phyloP scores from a whole-genome alignment of 2,888 invertebrate species.

The Dynastes hyllus region DNA sequence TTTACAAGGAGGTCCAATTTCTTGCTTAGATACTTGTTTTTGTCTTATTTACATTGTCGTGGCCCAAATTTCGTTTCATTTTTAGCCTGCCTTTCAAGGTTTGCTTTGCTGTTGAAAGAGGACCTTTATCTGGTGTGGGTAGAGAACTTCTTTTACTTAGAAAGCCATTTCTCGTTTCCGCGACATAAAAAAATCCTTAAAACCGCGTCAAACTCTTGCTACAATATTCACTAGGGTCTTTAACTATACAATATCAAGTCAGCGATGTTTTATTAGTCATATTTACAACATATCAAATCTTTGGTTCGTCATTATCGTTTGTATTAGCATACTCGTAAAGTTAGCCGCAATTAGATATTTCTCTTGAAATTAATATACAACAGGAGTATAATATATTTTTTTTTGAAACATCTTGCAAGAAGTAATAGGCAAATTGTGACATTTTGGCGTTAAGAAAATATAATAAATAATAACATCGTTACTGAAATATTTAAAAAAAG shows the following conservation, averaged over 20 bases:
- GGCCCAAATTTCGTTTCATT: no score
- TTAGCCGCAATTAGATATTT: no score
- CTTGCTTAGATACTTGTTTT: background rate
- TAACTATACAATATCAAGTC: background rate
- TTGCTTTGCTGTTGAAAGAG: background rate
- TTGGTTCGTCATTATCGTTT: background rate
- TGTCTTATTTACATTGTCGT: no score
- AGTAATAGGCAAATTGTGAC: background rate
- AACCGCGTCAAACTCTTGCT: no score
- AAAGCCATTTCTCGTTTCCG: no score
- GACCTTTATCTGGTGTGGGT: no score
- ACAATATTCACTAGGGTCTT: no score
- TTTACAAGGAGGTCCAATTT: background rate
- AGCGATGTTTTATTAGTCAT: background rate
- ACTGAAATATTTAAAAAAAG: conserved; percentile 13
- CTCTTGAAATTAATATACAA: no score
- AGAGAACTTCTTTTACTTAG: no score
- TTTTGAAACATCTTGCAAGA: background rate
- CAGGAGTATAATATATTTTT: background rate
- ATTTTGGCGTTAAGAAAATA: conserved; percentile 8
- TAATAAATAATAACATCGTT: background rate
- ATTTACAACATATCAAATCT: conserved; percentile 1
- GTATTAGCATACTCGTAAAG: no score
- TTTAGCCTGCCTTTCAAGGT: no score
- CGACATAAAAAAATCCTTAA: no score